phyloP scores from a whole-genome alignment of 2,888 invertebrate species.

The Dione vanillae region DNA sequence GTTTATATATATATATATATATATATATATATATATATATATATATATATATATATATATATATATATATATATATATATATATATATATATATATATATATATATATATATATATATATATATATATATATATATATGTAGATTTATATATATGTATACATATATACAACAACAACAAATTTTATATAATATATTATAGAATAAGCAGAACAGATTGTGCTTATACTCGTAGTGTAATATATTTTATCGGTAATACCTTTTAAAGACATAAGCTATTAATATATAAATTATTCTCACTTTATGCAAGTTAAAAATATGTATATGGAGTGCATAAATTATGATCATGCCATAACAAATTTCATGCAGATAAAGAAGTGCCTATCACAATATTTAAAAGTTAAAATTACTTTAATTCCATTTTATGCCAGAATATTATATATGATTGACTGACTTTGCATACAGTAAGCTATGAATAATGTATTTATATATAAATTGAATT shows the following conservation, averaged over 20 bases:
- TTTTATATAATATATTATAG: too few species aligned
- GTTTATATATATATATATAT: too few species aligned
- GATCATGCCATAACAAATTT: slow-evolving; percentile 18
- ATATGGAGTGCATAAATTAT: slow-evolving; percentile 5
- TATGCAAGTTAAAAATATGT: slow-evolving; percentile 1
- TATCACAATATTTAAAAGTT: slow-evolving; percentile 26
- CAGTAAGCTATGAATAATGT: not conserved
- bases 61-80: too few species aligned
- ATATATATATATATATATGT: too few species aligned
- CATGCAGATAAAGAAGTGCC: slow-evolving; percentile 8
- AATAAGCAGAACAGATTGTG: too few species aligned
- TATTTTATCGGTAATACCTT: slow-evolving; percentile 2
- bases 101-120: too few species aligned
- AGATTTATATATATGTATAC: too few species aligned
- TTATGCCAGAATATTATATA: not conserved
- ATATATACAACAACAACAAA: too few species aligned
- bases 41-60: too few species aligned
- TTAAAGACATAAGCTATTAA: not conserved
- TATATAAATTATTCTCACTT: not conserved
- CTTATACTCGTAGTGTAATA: not conserved
- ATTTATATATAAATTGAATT: not conserved
- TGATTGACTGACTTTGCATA: not conserved
- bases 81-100: too few species aligned
- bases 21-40: too few species aligned
- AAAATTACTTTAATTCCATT: slow-evolving; percentile 11